Evolutionary conservation across 1,140 invertebrate genomes (phyloP), one percentile per base, ranked within the genome.

Genomic region (Euglossa dilemma): DNA sequence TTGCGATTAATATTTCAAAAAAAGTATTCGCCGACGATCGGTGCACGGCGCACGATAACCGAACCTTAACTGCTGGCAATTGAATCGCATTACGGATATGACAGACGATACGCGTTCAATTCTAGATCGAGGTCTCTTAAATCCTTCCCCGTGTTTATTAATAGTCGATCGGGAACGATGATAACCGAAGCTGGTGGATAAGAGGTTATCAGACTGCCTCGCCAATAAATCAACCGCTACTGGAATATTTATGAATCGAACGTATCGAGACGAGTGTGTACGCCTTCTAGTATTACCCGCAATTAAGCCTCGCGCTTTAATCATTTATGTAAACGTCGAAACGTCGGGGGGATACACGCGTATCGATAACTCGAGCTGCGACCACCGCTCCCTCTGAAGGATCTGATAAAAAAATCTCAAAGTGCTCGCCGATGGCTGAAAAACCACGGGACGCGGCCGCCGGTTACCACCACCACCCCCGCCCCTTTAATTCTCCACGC

Each of bases 221-320:
- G 25, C 28, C 59, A 23, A 74, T 76, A 76, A 81, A 81, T 81
- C 80, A 67, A 74, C 61, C 75, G 63, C 50, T 64, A 54, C 47
- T 57, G 80, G 72, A 76, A 81, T 76, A 81, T 76, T 76, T 25
- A 81, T 66, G 72, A 81, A 76, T 67, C 61, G 52, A 66, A 81
- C 72, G 61, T 81, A 56, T 81, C 50, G 71, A 76, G 50, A 81
- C 72, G 63, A 56, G 36, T 43, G 63, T 63, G 80, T 28, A 12
- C 52, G 80, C 72, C 72, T 76, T 81, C 72, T 76, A 57, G n/a
- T 50, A 63, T 81, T 76, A 81, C 71, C 18, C 36, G 28, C 69
- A 50, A 72, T 50, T 77, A 77, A 77, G 36, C 47, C 50, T 54
- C 23, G 47, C 56, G 23, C 57, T 80, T 72, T 63, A 80, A 80